Conservation (phyloP, 2,888 invertebrate species). For the Clusia tigrina region DNA sequence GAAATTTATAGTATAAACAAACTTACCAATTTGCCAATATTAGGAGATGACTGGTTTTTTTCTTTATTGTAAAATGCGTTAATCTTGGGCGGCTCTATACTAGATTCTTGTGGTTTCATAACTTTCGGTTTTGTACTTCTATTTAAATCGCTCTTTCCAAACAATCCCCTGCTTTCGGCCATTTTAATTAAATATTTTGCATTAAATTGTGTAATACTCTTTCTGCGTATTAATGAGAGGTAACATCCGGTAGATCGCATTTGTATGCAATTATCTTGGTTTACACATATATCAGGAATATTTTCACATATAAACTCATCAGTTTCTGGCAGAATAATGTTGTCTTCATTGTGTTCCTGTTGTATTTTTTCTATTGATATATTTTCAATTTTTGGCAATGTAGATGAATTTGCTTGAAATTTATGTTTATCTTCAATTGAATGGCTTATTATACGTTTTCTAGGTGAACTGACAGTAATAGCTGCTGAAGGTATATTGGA, state of each 20-base stretch:
- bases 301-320: constrained; percentile 72
- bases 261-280: constrained; percentile 65
- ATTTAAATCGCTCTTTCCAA: constrained; percentile 68
- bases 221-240: constrained; percentile 70
- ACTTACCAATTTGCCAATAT: no score
- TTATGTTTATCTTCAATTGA: constrained; percentile 41
- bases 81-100: no score
- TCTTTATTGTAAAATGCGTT: no score
- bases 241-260: constrained; percentile 68
- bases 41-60: no score
- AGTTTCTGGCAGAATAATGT: constrained; percentile 50
- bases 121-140: constrained; percentile 60
- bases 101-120: constrained; percentile 56
- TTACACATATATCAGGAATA: constrained; percentile 70
- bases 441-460: constrained; percentile 46
- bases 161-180: constrained; percentile 81
- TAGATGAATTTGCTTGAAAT: constrained; percentile 19
- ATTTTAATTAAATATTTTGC: constrained; percentile 85
- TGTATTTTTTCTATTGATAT: constrained; percentile 26
- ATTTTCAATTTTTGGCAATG: not conserved
- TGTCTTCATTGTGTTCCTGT: constrained; percentile 42
- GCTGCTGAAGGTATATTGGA: constrained; percentile 57
- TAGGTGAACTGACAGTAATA: constrained; percentile 46
- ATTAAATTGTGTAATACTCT: constrained; percentile 76
- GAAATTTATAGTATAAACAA: no score